Conservation (phyloP, 2,888 invertebrate genomes). For the Argynnis bischoffii region DNA sequence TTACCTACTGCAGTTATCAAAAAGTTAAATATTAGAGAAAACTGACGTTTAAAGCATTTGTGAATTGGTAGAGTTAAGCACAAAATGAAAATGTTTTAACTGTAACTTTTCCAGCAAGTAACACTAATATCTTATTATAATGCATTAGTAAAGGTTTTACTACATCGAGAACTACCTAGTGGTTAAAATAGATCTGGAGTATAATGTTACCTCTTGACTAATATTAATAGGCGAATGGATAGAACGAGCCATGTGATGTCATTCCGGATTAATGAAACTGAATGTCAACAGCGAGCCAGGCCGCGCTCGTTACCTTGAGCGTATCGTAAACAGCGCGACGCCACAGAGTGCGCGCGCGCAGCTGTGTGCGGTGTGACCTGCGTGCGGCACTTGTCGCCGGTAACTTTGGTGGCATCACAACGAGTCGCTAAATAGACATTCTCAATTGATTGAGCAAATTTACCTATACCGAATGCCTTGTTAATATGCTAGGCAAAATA, state of each 20-base stretch:
- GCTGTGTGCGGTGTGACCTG: too few relatives aligned
- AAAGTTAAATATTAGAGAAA: too few relatives aligned
- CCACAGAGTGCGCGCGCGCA: too few relatives aligned
- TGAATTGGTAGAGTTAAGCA: too few relatives aligned
- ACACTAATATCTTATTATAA: too few relatives aligned
- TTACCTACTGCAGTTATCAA: too few relatives aligned
- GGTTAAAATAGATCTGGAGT: neutral
- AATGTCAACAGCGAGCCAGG: constrained; percentile 24
- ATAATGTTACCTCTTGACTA: constrained; percentile 13
- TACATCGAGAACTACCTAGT: neutral
- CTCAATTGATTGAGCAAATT: constrained; percentile 5
- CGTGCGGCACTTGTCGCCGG: too few relatives aligned
- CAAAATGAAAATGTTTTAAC: too few relatives aligned
- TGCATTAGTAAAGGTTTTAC: too few relatives aligned
- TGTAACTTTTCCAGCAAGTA: too few relatives aligned
- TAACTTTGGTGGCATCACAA: neutral
- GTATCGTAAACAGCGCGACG: neutral
- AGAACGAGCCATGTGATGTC: constrained; percentile 30
- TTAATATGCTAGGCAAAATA: too few relatives aligned
- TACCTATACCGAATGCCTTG: neutral
- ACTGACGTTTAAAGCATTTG: too few relatives aligned
- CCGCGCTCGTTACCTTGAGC: constrained; percentile 26
- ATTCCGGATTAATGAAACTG: constrained; percentile 29
- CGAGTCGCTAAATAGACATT: constrained; percentile 1
- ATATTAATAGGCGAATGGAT: neutral